A percentile compares a stretch with the other conserved stretches of the same genome.
phyloP scores from a whole-genome alignment of 2,888 invertebrate species.

The Lasioglossum leucozonium region DNA sequence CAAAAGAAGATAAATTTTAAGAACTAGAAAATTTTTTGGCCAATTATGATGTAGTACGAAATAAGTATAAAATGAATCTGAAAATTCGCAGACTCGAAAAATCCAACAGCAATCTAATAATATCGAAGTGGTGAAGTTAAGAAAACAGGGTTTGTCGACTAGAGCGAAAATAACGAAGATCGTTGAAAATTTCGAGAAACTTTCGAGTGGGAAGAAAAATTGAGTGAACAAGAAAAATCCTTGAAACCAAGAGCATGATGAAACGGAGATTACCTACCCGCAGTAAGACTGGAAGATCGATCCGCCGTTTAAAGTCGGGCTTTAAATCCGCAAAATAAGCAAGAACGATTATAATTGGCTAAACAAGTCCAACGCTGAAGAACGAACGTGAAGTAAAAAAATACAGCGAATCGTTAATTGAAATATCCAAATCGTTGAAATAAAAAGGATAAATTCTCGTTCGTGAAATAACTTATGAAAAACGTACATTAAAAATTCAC shows the following conservation, averaged over 20 bases:
- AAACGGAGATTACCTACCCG: background rate
- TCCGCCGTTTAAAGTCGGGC: background rate
- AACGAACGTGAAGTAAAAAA: background rate
- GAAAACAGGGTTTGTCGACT: background rate
- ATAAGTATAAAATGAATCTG: background rate
- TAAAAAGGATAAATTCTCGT: background rate
- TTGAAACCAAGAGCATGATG: background rate
- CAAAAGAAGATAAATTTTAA: background rate
- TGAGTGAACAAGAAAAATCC: background rate
- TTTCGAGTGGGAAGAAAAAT: background rate
- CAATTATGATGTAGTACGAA: background rate
- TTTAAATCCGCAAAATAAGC: constrained; percentile 1
- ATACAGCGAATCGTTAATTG: background rate
- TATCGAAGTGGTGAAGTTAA: background rate
- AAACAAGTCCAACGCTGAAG: background rate
- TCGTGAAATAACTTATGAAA: background rate
- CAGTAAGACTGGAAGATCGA: background rate
- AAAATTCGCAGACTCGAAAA: background rate
- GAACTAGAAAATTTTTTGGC: background rate
- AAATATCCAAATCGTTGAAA: background rate
- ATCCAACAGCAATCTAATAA: background rate
- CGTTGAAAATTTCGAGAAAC: background rate
- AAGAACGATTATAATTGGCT: constrained; percentile 1
- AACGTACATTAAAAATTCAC: background rate
- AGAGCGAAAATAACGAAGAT: background rate